These are phyloP conservation scores for Epinotia brunnichana DNA, from an alignment of 2,888 invertebrate species.

Conservation along the genomic window DNA sequence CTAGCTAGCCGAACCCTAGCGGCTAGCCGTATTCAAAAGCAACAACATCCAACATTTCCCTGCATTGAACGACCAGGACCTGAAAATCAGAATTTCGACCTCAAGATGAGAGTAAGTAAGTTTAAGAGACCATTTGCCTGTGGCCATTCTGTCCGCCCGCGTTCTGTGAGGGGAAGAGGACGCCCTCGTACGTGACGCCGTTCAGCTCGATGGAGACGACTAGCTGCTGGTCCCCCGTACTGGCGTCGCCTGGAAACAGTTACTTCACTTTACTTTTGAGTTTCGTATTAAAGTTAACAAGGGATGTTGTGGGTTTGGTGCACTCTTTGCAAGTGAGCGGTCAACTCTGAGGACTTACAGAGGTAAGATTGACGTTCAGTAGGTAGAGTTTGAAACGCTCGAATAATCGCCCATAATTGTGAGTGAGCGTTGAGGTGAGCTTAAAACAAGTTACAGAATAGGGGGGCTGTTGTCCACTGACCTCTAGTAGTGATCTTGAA, in stretches of 20 bases:
- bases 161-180: conserved; percentile 87
- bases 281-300: not conserved
- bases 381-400: too few species aligned
- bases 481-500: conserved; percentile 96
- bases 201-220: conserved; percentile 98
- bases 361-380: not conserved
- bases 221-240: conserved; percentile 93
- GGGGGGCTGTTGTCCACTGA: too few species aligned
- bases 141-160: conserved; percentile 75
- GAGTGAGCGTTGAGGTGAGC: too few species aligned
- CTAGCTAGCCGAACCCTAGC: conserved; percentile 7
- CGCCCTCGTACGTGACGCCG: conserved; percentile 97
- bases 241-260: conserved; percentile 88
- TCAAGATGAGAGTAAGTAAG: conserved; percentile 35
- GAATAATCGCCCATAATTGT: too few species aligned
- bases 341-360: not conserved
- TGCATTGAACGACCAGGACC: conserved; percentile 44
- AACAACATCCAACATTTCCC: conserved; percentile 26
- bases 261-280: not conserved
- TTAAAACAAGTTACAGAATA: too few species aligned
- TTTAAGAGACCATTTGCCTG: conserved; percentile 78
- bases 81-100: conserved; percentile 41
- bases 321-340: not conserved
- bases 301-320: not conserved
- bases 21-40: conserved; percentile 34